A percentile compares a stretch with the other conserved stretches of the same genome.
These are phyloP conservation scores for Caradrina clavipalpis DNA, from an alignment of 2,888 invertebrate genomes.

Conservation along the genomic window DNA sequence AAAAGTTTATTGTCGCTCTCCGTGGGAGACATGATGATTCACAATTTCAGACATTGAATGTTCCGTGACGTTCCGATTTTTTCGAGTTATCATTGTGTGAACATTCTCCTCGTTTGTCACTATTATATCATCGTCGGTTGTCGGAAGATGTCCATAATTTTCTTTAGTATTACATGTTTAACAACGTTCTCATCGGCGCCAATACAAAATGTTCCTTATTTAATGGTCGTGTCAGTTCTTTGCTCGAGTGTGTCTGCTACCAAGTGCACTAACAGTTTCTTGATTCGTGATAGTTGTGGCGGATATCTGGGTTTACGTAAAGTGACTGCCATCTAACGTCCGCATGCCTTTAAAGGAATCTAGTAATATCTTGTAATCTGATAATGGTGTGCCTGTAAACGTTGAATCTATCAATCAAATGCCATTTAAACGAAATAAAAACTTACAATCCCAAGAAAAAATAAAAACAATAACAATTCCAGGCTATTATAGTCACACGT, in stretches of 20 bases:
- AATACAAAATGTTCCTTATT: constrained; percentile 23
- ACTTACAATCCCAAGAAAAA: neutral
- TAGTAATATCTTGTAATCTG: constrained; percentile 3
- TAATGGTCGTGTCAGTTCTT: constrained; percentile 8
- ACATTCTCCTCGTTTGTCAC: constrained; percentile 29
- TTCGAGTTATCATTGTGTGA: constrained; percentile 43
- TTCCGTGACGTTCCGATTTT: constrained; percentile 47
- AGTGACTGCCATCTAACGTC: constrained; percentile 34
- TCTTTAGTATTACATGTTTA: constrained; percentile 32
- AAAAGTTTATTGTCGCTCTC: constrained; percentile 49
- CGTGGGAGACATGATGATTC: constrained; percentile 53
- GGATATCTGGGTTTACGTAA: constrained; percentile 58
- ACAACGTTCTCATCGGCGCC: constrained; percentile 24
- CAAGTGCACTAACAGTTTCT: constrained; percentile 21
- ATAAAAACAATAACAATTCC: no score
- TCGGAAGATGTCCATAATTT: constrained; percentile 37
- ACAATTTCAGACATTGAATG: constrained; percentile 37
- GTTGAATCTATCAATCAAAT: constrained; percentile 21
- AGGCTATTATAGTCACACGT: no score
- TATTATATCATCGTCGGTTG: constrained; percentile 33
- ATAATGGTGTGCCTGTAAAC: neutral
- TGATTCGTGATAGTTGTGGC: constrained; percentile 43
- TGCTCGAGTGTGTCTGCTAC: constrained; percentile 14
- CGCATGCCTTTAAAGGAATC: constrained; percentile 27
- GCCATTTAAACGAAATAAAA: neutral